Base-by-base conservation (phyloP, 2,888 invertebrate species). In the Cantharis rustica region DNA sequence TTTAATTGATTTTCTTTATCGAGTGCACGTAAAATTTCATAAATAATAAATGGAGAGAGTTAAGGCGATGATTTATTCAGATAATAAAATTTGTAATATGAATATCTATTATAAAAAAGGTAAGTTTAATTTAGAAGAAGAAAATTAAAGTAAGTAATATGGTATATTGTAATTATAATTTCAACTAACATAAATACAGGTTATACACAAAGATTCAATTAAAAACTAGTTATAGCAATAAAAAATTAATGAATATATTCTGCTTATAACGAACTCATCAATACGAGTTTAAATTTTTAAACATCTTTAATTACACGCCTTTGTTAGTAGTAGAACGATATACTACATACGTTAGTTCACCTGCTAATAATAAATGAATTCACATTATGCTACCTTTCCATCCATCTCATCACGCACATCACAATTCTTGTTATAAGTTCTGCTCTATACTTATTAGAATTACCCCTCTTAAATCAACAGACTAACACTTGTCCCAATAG, bases 401-500 rank as follows among this genome's bases (percentile, higher is more conserved):
- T 76, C 69, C 73, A 72, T 73, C 78, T 76, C 75, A 76, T 73
- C 79, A 77, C 79, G 79, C 79, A 79, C 75, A 76, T 73, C 79
- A 69, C 75, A 79, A 73, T 77, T 75, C 73, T 75, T 72, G 69
- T 75, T 71, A 73, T 74, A 73, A 66, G 76, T 78, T 75, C 75
- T 77, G 71, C 77, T 78, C 75, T 80, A 80, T 78, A 80, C 80
- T 80, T 80, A 80, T 73, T 68, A 73, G 77, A 80, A 80, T 80
- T 80, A 79, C 78, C 78, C 75, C 78, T 78, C 79, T 80, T 78
- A 79, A 81, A 80, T 79, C 80, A 80, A 79, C 79, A 79, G 77
- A 80, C 79, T 79, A 80, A 80, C 81, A 80, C 79, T 80, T 80
- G 80, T 79, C 78, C 78, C 80, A 80, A 77, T 77, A 80, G 79